Evolutionary conservation across 2,113 vertebrate species (phyloP), one percentile per base, ranked within the genome.

Genomic region (Alouatta palliata): DNA sequence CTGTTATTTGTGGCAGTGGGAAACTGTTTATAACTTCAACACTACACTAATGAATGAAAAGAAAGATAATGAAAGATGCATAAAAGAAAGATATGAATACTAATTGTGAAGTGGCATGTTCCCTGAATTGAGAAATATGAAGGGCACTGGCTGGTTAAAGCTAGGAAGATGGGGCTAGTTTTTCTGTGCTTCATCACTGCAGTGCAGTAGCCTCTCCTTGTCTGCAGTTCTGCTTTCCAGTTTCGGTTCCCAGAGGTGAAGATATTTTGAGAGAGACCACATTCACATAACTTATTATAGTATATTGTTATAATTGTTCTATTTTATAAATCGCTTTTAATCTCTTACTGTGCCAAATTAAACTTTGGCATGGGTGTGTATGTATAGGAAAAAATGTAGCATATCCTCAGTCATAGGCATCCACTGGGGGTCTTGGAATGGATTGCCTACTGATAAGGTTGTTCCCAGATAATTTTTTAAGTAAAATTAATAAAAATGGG

Each of bases 11-110:
- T 16, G 4, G 47, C 76, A 8, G 10, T 23, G 1, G 43, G 13
- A 56, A 43, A 11, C n/a, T 54, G 19, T 92, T 88, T 96, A 92
- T 80, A 35, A 80, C 90, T 90, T 94, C 23, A 83, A 45, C n/a
- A 92, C 61, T 58, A n/a, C 7, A 73, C 1, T 86, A 43, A 73
- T 71, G 49, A 93, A 58, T 70, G 6, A 64, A 54, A 87, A 66
- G n/a, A 25, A 80, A 49, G 94, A 84, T 79, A 83, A 87, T 30
- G 52, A 82, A 90, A 66, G 87, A 56, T 71, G 20, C 21, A 93
- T 49, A 56, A 19, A 85, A 56, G 32, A 88, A 88, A 75, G 45
- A 30, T 47, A 27, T 2, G 14, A 19, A 40, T 54, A 35, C 21
- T 80, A 11, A 35, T 84, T 70, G 14, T 45, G n/a, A 91, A 52